These are phyloP conservation scores for Ctena decussata DNA, from an alignment of 2,888 invertebrate genomes.

Conservation along the genomic window DNA sequence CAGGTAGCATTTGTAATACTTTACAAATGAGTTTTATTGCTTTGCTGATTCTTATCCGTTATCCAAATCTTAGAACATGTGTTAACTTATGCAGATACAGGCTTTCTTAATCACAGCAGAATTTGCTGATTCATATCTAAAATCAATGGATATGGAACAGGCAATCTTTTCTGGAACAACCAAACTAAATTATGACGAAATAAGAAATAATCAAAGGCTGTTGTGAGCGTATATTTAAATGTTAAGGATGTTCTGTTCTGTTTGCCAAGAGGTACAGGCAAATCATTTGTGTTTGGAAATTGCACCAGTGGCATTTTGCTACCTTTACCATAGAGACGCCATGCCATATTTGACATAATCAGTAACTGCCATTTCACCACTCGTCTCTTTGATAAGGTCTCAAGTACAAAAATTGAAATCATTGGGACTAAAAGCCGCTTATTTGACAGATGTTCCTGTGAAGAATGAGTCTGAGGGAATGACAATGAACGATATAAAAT, in stretches of 20 bases:
- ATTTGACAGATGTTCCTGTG: neutral
- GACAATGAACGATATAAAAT: neutral
- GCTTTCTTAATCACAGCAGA: neutral
- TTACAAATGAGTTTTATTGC: neutral
- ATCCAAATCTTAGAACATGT: neutral
- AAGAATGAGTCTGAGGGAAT: neutral
- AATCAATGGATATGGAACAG: neutral
- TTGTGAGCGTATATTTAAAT: neutral
- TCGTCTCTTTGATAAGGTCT: neutral
- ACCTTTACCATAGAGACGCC: neutral
- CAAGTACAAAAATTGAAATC: neutral
- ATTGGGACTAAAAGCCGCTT: neutral
- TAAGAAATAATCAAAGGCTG: conserved; percentile 1
- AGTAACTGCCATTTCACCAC: conserved; percentile 2
- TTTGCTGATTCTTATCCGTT: neutral
- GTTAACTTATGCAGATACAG: neutral
- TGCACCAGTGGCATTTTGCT: conserved; percentile 3
- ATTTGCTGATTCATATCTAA: neutral
- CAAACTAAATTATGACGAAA: neutral
- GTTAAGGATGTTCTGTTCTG: conserved; percentile 6
- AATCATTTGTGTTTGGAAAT: conserved; percentile 9
- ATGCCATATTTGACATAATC: neutral
- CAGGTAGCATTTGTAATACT: neutral
- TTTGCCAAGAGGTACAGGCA: conserved; percentile 28
- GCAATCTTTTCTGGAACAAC: neutral